Conservation (phyloP, 2,113 vertebrate species). For the Daphoenositta chrysoptera region DNA sequence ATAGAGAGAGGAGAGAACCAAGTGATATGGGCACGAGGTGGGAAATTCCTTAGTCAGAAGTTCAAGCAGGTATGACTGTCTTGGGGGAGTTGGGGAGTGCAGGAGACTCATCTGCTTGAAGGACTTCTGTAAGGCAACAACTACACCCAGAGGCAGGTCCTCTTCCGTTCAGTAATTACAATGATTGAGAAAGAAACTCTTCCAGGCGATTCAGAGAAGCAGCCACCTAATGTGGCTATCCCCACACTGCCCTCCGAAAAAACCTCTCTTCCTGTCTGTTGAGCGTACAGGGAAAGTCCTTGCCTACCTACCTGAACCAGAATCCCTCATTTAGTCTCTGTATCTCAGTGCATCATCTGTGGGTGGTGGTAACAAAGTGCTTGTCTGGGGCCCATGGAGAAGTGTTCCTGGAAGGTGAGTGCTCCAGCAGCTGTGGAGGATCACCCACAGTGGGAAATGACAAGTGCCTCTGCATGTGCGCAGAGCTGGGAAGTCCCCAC, state of each 20-base stretch:
- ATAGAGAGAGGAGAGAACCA: background rate
- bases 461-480: background rate
- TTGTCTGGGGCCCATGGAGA: background rate
- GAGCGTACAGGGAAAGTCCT: background rate
- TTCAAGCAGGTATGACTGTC: background rate
- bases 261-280: background rate
- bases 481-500: background rate
- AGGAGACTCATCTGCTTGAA: background rate
- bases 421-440: background rate
- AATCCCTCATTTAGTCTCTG: background rate
- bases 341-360: background rate
- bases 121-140: background rate
- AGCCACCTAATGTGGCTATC: background rate
- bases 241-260: background rate
- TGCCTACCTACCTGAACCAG: background rate
- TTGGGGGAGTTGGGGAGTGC: fast-evolving
- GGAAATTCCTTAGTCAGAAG: background rate
- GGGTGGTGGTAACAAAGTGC: background rate
- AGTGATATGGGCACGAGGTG: background rate
- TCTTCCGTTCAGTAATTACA: background rate
- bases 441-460: background rate
- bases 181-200: background rate
- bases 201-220: background rate
- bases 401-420: conserved; percentile 25
- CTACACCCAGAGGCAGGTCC: conserved; percentile 9